Evolutionary conservation across 2,113 vertebrate genomes (phyloP).

Genomic region (Dipodomys stephensi): DNA sequence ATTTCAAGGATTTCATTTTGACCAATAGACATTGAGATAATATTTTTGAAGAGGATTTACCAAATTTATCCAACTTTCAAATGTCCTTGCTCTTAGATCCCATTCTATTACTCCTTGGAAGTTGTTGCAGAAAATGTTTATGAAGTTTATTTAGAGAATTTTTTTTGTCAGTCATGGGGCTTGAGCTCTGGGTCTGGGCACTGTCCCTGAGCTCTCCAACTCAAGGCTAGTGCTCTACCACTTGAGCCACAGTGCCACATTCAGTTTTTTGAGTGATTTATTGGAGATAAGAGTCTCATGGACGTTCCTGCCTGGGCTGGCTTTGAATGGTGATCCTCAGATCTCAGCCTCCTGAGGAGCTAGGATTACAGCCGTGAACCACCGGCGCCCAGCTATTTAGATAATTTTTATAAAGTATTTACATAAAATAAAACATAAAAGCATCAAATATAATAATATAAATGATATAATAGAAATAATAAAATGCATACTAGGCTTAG

Average conservation of each 20-base stretch:
- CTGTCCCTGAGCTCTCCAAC: too few relatives aligned
- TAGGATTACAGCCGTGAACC: too few relatives aligned
- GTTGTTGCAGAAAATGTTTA: conserved; percentile 25
- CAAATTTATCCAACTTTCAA: conserved; percentile 57
- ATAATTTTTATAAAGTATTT: neutral
- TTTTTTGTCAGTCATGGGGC: neutral
- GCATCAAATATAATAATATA: neutral
- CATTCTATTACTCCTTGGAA: conserved; percentile 10
- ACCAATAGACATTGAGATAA: conserved; percentile 7
- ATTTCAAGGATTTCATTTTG: conserved; percentile 34
- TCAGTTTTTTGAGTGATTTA: too few relatives aligned
- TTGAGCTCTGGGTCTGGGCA: too few relatives aligned
- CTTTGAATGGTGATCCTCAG: too few relatives aligned
- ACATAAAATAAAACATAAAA: neutral
- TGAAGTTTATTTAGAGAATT: neutral
- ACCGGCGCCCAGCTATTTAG: neutral
- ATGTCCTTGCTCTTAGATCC: neutral
- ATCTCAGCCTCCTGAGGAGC: too few relatives aligned
- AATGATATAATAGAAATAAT: neutral
- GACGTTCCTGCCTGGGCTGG: too few relatives aligned
- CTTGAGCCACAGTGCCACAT: too few relatives aligned
- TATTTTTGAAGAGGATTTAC: conserved; percentile 32
- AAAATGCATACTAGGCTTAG: too few relatives aligned
- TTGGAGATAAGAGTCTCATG: too few relatives aligned
- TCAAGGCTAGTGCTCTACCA: too few relatives aligned